These are phyloP conservation scores for Darevskia nairensis DNA, from an alignment of 2,797 vertebrate genomes.

Conservation along the genomic window DNA sequence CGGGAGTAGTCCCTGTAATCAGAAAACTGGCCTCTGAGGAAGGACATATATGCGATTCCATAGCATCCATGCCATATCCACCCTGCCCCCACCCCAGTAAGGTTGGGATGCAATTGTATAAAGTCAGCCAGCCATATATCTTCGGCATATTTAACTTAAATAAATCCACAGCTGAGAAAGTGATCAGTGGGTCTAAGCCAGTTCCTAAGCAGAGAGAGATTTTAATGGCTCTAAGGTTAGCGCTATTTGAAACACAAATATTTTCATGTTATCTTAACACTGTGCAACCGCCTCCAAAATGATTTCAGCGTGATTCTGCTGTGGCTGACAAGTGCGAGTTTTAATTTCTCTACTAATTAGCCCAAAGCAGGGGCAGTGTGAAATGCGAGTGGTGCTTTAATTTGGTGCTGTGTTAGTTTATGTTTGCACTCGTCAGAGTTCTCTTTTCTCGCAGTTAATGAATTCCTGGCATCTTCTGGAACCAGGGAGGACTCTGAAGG, in stretches of 20 bases:
- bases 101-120: conserved; percentile 65
- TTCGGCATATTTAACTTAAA: conserved; percentile 64
- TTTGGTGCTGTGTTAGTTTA: conserved; percentile 62
- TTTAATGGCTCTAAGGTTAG: conserved; percentile 75
- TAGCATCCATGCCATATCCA: conserved; percentile 48
- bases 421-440: conserved; percentile 64
- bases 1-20: conserved; percentile 69
- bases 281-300: conserved; percentile 66
- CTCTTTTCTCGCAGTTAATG: not conserved
- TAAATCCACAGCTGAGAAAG: conserved; percentile 59
- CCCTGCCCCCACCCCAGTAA: not conserved
- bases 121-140: conserved; percentile 65
- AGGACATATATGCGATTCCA: conserved; percentile 65
- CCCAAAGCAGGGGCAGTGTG: conserved; percentile 76
- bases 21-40: conserved; percentile 63
- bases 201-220: conserved; percentile 64
- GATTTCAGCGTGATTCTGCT: conserved; percentile 67
- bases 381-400: conserved; percentile 78
- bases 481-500: not conserved
- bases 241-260: conserved; percentile 77
- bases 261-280: conserved; percentile 74
- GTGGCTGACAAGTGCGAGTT: conserved; percentile 76
- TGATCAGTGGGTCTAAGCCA: conserved; percentile 56
- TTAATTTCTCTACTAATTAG: conserved; percentile 81
- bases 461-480: conserved; percentile 6